Conservation (phyloP, 2,113 vertebrate species). For the Cephalopholis sonnerati region DNA sequence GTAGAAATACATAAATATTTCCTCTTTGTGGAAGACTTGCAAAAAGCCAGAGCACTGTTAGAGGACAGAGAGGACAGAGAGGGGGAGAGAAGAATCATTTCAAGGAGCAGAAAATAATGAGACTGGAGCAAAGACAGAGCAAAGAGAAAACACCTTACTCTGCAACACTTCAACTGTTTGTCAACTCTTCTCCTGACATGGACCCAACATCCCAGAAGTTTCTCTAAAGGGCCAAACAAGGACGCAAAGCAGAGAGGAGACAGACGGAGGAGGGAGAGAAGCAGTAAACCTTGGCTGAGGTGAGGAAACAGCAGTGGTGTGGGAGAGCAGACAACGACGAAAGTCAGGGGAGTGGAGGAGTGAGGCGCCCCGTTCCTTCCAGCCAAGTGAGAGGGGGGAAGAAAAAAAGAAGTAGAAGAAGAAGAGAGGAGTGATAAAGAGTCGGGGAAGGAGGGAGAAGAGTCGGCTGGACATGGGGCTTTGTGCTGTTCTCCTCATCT, state of each 20-base stretch:
- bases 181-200: constrained; percentile 71
- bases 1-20: constrained; percentile 75
- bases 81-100: constrained; percentile 1
- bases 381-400: constrained; percentile 46
- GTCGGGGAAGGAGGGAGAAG: constrained; percentile 66
- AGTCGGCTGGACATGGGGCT: constrained; percentile 82
- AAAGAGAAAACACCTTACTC: constrained; percentile 35
- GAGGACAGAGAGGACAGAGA: neutral
- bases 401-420: constrained; percentile 21
- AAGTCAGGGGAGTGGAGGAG: constrained; percentile 74
- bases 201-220: constrained; percentile 66
- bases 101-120: constrained; percentile 19
- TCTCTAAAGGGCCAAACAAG: constrained; percentile 55
- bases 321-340: constrained; percentile 55
- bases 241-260: constrained; percentile 25
- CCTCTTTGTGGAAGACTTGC: constrained; percentile 58
- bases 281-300: constrained; percentile 60
- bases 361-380: constrained; percentile 54
- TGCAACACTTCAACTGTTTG: constrained; percentile 56
- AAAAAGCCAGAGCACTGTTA: constrained; percentile 41
- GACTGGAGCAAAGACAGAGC: constrained; percentile 9
- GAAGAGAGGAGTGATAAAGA: constrained; percentile 55
- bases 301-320: constrained; percentile 61
- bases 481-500: constrained; percentile 84
- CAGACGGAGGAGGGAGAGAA: constrained; percentile 38